These are phyloP conservation scores for Pipra filicauda DNA, from an alignment of 2,113 vertebrate genomes.

Conservation along the genomic window DNA sequence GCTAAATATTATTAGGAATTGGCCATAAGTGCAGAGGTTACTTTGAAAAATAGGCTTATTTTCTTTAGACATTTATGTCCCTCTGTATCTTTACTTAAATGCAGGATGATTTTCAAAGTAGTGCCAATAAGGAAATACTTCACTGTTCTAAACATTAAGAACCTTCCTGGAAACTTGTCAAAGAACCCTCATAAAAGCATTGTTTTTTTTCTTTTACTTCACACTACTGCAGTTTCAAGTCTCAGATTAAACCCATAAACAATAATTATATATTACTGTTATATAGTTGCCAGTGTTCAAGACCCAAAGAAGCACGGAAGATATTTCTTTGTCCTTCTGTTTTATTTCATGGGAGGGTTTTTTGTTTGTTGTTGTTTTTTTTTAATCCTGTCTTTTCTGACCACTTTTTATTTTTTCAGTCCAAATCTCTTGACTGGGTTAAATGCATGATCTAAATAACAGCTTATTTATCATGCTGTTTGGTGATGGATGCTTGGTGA, in stretches of 20 bases:
- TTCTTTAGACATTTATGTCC: background rate
- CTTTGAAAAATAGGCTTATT: background rate
- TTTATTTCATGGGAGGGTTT: background rate
- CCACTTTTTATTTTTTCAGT: background rate
- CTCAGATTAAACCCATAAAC: background rate
- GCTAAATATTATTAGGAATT: background rate
- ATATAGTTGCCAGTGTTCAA: background rate
- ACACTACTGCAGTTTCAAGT: background rate
- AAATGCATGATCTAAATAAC: conserved; percentile 51
- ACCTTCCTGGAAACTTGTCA: background rate
- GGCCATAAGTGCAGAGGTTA: background rate
- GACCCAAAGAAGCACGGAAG: background rate
- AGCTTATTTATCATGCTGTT: conserved; percentile 64
- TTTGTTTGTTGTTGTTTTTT: background rate
- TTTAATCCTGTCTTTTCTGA: background rate
- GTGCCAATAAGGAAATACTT: background rate
- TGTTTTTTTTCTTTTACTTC: background rate
- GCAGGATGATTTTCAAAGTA: background rate
- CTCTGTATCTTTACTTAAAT: background rate
- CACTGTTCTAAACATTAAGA: background rate
- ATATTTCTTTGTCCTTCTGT: background rate
- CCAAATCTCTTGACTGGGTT: conserved; percentile 31
- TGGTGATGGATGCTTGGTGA: conserved; percentile 60
- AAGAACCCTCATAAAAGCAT: background rate
- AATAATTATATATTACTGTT: background rate